Base-by-base conservation (phyloP, 2,113 vertebrate genomes). In the Elachura formosa region DNA sequence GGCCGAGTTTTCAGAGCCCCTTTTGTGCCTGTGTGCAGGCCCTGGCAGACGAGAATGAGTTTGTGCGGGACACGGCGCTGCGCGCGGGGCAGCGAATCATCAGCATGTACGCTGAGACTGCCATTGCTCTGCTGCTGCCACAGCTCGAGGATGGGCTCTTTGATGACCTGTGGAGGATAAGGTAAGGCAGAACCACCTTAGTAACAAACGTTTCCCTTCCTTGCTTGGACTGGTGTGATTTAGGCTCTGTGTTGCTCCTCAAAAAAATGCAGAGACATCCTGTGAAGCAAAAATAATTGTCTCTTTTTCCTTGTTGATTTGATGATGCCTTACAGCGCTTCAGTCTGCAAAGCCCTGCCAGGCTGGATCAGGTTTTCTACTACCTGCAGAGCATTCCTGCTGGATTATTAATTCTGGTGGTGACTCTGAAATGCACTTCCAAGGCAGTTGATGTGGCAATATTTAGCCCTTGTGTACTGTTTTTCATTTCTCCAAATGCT, bases 81-180 rank as follows among this genome's bases (percentile, higher is more conserved):
- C 98, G 99, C 0, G 99, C 99, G 0, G 99, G 99, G 40, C 99
- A 99, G 96, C 97, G 99, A 12, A 98, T 99, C 97, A 99, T 99
- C 89, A 99, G 98, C 76, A 99, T 99, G 99, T 99, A 99, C 0
- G 99, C 99, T 0, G 99, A 99, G 98, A 99, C 99, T 0, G 99
- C 99, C 92, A 99, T 99, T 0, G 98, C 99, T 0, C 98, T 99
- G 38, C 98, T 99, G 61, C 98, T 99, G 89, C 99, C 99, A 1
- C 99, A 99, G 97, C 98, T 99, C n/a, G 99, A 99, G 79, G 99
- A 99, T 66, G 99, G 99, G 59, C 98, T 99, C 82, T 99, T 99
- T 29, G 99, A 99, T 31, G 99, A 99, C 96, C 97, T 99, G 79
- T 99, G 99, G 99, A 98, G 99, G 93, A 99, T 99, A 96, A 98